These are phyloP conservation scores for Dendroctonus valens DNA, from an alignment of 1,140 invertebrate genomes.

Conservation along the genomic window DNA sequence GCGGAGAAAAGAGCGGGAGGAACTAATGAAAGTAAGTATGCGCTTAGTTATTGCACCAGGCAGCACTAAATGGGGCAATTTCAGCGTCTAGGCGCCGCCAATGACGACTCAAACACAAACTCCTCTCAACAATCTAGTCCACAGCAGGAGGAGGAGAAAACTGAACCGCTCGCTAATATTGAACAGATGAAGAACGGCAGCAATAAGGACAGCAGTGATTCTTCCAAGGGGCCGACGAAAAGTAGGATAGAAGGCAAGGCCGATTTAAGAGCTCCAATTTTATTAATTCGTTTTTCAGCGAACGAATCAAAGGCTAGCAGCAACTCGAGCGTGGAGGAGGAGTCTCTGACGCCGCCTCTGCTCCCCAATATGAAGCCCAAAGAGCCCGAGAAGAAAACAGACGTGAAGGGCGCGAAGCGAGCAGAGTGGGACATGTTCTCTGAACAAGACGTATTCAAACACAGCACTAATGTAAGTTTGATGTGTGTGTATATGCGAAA, in stretches of 20 bases:
- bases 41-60: neutral
- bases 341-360: conserved; percentile 50
- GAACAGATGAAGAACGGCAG: too few relatives aligned
- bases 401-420: conserved; percentile 53
- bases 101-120: conserved; percentile 51
- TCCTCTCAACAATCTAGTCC: conserved; percentile 35
- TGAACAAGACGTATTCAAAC: conserved; percentile 83
- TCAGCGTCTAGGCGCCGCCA: conserved; percentile 58
- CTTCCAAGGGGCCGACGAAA: too few relatives aligned
- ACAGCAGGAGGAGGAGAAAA: conserved; percentile 11
- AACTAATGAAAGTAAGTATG: conserved; percentile 72
- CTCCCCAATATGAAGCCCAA: conserved; percentile 47
- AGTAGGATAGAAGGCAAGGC: too few relatives aligned
- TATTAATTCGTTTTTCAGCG: too few relatives aligned
- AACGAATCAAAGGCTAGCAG: too few relatives aligned
- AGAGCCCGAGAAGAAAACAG: conserved; percentile 45
- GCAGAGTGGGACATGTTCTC: conserved; percentile 85
- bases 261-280: too few relatives aligned
- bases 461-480: conserved; percentile 76
- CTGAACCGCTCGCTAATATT: too few relatives aligned
- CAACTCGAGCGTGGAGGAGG: conserved; percentile 37
- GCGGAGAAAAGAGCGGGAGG: conserved; percentile 84
- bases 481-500: conserved; percentile 6
- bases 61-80: neutral
- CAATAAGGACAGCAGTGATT: neutral